A percentile compares a stretch with the other conserved stretches of the same genome.
Evolutionary conservation across 2,888 invertebrate genomes (phyloP).

Genomic region (Synergus umbraculus): DNA sequence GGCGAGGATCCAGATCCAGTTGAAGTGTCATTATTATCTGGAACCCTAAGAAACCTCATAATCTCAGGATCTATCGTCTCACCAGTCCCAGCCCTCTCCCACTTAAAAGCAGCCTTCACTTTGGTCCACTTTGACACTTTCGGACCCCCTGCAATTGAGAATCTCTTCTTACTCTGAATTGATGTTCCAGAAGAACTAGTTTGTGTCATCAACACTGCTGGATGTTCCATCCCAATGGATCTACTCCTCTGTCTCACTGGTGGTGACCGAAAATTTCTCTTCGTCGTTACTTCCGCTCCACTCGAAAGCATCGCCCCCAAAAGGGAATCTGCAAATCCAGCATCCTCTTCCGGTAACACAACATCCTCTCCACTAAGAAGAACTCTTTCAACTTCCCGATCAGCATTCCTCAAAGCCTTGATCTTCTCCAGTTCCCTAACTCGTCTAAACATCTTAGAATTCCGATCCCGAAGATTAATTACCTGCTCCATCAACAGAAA

Average conservation of each 20-base stretch:
- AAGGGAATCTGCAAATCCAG: conserved; percentile 81
- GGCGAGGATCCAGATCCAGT: conserved; percentile 55
- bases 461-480: conserved; percentile 85
- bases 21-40: conserved; percentile 77
- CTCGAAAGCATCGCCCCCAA: conserved; percentile 81
- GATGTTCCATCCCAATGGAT: conserved; percentile 83
- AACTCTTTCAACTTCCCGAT: conserved; percentile 77
- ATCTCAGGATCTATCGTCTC: conserved; percentile 33
- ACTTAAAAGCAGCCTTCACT: conserved; percentile 92
- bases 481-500: conserved; percentile 88
- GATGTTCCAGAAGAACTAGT: neutral
- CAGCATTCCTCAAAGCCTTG: conserved; percentile 82
- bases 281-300: conserved; percentile 19
- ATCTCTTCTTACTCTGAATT: neutral
- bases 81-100: conserved; percentile 86
- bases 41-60: conserved; percentile 61
- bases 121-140: conserved; percentile 93
- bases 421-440: conserved; percentile 86
- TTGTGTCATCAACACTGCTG: neutral
- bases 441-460: conserved; percentile 83
- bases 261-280: conserved; percentile 73
- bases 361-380: conserved; percentile 63
- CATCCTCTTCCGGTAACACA: conserved; percentile 81
- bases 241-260: conserved; percentile 79
- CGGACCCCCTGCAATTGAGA: conserved; percentile 70